Evolutionary conservation across 2,888 invertebrate species (phyloP).

Genomic region (Microdon myrmicae): DNA sequence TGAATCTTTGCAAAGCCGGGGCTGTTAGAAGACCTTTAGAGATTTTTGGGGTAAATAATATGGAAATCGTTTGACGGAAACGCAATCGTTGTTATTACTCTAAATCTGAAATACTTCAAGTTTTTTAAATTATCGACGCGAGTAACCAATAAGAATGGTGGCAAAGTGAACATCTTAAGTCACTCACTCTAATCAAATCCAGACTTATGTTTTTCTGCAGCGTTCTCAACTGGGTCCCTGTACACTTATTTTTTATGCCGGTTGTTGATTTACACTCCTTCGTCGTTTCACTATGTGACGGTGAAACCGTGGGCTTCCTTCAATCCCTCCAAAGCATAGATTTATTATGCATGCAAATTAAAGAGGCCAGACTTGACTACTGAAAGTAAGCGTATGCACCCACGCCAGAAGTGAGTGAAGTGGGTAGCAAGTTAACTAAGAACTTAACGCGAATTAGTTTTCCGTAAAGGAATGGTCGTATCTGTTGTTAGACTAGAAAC

Average conservation of each 20-base stretch:
- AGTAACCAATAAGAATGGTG: no score
- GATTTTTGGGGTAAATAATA: no score
- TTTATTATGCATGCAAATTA: slow-evolving; percentile 52
- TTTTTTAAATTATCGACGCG: no score
- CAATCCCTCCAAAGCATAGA: slow-evolving; percentile 45
- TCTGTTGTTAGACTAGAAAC: no score
- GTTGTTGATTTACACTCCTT: no score
- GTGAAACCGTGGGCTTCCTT: slow-evolving; percentile 24
- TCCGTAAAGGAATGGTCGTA: slow-evolving; percentile 17
- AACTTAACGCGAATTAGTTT: slow-evolving; percentile 48
- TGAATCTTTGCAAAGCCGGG: no score
- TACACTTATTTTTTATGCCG: no score
- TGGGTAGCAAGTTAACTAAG: slow-evolving; percentile 47
- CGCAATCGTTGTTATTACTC: no score
- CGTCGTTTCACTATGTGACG: neutral
- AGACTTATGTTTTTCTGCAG: slow-evolving; percentile 44
- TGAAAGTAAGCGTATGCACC: slow-evolving; percentile 46
- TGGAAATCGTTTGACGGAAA: no score
- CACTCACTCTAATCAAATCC: slow-evolving; percentile 47
- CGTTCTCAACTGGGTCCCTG: slow-evolving; percentile 24
- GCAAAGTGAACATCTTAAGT: no score
- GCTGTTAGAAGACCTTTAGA: no score
- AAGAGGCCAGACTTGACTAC: slow-evolving; percentile 51
- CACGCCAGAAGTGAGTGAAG: slow-evolving; percentile 34
- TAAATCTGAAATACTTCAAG: no score